Conservation (phyloP, 2,113 vertebrate species). For the Oryzias javanicus region DNA sequence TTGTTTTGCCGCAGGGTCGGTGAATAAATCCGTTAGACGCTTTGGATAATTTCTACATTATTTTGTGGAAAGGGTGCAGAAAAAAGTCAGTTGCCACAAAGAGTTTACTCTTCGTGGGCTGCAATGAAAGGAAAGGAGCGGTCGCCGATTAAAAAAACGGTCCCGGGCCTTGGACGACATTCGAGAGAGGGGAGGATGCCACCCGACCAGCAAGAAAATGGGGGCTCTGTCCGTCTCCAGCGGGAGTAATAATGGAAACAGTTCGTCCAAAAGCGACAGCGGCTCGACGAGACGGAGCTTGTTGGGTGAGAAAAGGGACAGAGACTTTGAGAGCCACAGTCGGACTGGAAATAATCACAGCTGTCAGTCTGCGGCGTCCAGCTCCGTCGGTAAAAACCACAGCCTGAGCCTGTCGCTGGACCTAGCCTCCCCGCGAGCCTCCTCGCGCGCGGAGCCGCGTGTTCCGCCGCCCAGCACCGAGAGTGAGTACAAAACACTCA, state of each 20-base stretch:
- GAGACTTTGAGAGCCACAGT: constrained; percentile 83
- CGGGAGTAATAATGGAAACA: constrained; percentile 80
- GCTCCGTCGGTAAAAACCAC: constrained; percentile 81
- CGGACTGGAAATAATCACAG: constrained; percentile 81
- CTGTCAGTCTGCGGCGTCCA: constrained; percentile 69
- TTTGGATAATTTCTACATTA: constrained; percentile 25
- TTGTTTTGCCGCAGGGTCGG: constrained; percentile 76
- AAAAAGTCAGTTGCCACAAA: constrained; percentile 6
- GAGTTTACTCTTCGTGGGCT: constrained; percentile 38
- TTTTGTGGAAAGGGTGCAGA: constrained; percentile 27
- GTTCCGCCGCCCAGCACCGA: constrained; percentile 63
- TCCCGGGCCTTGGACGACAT: constrained; percentile 89
- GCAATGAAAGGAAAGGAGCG: constrained; percentile 96
- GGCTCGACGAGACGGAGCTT: constrained; percentile 82
- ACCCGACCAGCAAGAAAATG: constrained; percentile 89
- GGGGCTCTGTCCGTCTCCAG: constrained; percentile 76
- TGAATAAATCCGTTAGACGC: constrained; percentile 53
- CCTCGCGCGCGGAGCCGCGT: constrained; percentile 74
- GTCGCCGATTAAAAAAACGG: constrained; percentile 93
- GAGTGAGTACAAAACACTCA: constrained; percentile 93
- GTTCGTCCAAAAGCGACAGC: constrained; percentile 80
- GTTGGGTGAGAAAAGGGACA: constrained; percentile 83
- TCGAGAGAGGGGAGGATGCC: constrained; percentile 85
- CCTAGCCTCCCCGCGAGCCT: constrained; percentile 60
- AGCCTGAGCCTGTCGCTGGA: constrained; percentile 74